Evolutionary conservation across 2,797 vertebrate genomes (phyloP).

Genomic region (Pteronotus mesoamericanus): DNA sequence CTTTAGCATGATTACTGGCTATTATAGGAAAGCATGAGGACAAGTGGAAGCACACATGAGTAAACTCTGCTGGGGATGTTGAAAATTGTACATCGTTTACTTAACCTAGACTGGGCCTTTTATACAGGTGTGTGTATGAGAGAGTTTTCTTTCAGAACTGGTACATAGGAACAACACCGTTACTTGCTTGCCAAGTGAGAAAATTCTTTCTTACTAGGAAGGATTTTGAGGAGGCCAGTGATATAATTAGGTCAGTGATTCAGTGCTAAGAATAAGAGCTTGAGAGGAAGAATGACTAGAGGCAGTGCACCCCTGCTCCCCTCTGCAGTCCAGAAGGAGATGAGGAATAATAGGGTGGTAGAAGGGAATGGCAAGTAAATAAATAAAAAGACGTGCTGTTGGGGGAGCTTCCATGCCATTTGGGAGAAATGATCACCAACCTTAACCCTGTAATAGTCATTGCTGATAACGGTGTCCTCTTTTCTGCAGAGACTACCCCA

Average conservation of each 20-base stretch:
- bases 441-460: neutral
- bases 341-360: neutral
- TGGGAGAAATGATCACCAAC: neutral
- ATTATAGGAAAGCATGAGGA: neutral
- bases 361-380: neutral
- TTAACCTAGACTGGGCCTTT: neutral
- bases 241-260: neutral
- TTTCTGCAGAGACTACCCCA: conserved; percentile 62
- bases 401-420: neutral
- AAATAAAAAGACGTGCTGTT: neutral
- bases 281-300: neutral
- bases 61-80: neutral
- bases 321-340: neutral
- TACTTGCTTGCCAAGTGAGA: neutral
- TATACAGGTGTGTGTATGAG: neutral
- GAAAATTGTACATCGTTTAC: neutral
- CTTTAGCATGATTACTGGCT: neutral
- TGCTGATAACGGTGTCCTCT: neutral
- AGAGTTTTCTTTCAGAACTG: neutral
- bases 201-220: conserved; percentile 23
- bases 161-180: neutral
- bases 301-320: too few relatives aligned
- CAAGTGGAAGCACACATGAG: neutral
- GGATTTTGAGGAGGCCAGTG: neutral
- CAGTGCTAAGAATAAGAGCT: neutral